These are phyloP conservation scores for Percina caprodes DNA, from an alignment of 2,113 vertebrate species.

Conservation along the genomic window DNA sequence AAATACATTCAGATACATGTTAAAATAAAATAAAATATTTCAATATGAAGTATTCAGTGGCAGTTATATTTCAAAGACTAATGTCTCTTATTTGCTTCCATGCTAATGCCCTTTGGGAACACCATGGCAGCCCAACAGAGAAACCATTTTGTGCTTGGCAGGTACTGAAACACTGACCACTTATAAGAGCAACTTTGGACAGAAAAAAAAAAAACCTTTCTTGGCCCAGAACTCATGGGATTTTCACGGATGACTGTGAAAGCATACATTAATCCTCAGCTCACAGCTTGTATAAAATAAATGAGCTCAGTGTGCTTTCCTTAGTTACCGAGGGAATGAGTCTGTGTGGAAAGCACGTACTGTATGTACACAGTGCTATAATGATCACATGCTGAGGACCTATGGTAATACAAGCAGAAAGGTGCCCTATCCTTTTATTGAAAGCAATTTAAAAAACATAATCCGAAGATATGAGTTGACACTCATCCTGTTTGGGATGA, in stretches of 20 bases:
- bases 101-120: constrained; percentile 21
- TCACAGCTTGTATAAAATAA: constrained; percentile 24
- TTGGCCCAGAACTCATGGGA: background rate
- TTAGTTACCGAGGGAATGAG: constrained; percentile 17
- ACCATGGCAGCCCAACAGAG: constrained; percentile 33
- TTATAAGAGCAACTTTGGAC: background rate
- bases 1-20: too few relatives aligned
- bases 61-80: too few relatives aligned
- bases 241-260: constrained; percentile 10
- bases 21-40: too few relatives aligned
- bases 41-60: too few relatives aligned
- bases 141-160: constrained; percentile 38
- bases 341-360: constrained; percentile 19
- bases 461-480: background rate
- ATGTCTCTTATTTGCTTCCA: too few relatives aligned
- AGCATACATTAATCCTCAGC: background rate
- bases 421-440: constrained; percentile 2
- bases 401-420: constrained; percentile 4
- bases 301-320: constrained; percentile 27
- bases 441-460: constrained; percentile 1
- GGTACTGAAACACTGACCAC: constrained; percentile 24
- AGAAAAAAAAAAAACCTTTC: constrained; percentile 5
- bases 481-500: background rate
- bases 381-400: constrained; percentile 1
- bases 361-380: constrained; percentile 11